These are phyloP conservation scores for Rhea pennata DNA, from an alignment of 2,113 vertebrate species.

Conservation along the genomic window DNA sequence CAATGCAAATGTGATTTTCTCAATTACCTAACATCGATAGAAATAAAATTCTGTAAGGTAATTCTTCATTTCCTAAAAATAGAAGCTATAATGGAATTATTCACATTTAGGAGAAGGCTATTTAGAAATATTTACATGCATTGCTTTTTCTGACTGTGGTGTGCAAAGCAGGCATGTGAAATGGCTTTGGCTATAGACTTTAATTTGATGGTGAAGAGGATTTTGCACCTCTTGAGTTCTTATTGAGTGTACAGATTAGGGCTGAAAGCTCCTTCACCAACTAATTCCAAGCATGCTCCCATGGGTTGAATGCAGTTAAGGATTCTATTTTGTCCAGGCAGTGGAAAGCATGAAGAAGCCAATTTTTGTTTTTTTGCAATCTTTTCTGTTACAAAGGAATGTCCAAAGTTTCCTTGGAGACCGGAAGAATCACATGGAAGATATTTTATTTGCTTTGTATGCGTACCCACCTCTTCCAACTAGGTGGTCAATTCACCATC, in stretches of 20 bases:
- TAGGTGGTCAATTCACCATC: neutral
- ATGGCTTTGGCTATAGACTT: neutral
- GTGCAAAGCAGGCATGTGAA: neutral
- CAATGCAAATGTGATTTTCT: neutral
- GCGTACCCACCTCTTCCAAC: neutral
- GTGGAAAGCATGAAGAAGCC: neutral
- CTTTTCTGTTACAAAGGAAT: neutral
- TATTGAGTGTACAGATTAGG: neutral
- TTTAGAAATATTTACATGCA: neutral
- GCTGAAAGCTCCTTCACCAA: neutral
- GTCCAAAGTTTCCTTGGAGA: neutral
- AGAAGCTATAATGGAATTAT: neutral
- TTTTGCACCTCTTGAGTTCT: neutral
- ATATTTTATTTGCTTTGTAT: neutral
- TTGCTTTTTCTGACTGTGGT: neutral
- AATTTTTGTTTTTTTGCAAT: neutral
- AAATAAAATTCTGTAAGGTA: neutral
- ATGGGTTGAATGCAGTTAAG: neutral
- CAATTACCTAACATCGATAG: neutral
- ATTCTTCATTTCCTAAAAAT: neutral
- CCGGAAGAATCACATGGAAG: neutral
- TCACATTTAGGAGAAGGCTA: neutral
- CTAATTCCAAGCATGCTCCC: neutral
- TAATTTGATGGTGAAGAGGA: neutral
- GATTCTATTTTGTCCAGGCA: neutral